A percentile compares a stretch with the other conserved stretches of the same genome.
phyloP scores from a whole-genome alignment of 2,888 invertebrate species.

The Stenchaetothrips biformis region DNA sequence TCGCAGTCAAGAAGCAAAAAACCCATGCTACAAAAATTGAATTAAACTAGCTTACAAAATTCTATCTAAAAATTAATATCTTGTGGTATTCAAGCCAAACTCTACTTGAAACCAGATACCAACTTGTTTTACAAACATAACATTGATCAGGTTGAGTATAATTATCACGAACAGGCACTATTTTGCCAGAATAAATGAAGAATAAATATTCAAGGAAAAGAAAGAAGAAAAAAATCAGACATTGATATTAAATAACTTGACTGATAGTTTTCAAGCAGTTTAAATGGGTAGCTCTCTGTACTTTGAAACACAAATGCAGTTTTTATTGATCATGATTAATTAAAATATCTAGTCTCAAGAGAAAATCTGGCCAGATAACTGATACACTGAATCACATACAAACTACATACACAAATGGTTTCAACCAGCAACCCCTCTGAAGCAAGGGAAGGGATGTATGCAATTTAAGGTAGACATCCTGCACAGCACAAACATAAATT shows the following conservation, averaged over 20 bases:
- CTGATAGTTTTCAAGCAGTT: not conserved
- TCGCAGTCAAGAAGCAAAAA: not conserved
- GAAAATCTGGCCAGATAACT: not conserved
- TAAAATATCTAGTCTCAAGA: not conserved
- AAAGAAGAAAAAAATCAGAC: not conserved
- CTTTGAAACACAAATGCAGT: not conserved
- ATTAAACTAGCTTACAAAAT: conserved; percentile 17
- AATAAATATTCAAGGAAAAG: not conserved
- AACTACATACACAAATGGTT: not conserved
- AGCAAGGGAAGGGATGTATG: not conserved
- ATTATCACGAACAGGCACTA: not conserved
- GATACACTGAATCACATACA: not conserved
- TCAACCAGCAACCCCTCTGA: not conserved
- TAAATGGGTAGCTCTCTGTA: not conserved
- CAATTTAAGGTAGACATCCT: not conserved
- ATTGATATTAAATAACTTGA: not conserved
- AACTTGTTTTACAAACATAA: not conserved
- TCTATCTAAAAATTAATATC: conserved; percentile 6
- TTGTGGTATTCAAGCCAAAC: not conserved
- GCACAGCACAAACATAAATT: conserved; percentile 18
- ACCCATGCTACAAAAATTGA: not conserved
- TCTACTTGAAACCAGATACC: not conserved
- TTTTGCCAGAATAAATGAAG: not conserved
- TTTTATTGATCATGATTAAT: not conserved
- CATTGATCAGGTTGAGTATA: not conserved